Evolutionary conservation across 2,888 invertebrate genomes (phyloP).

Genomic region (Pogonocherus hispidulus): DNA sequence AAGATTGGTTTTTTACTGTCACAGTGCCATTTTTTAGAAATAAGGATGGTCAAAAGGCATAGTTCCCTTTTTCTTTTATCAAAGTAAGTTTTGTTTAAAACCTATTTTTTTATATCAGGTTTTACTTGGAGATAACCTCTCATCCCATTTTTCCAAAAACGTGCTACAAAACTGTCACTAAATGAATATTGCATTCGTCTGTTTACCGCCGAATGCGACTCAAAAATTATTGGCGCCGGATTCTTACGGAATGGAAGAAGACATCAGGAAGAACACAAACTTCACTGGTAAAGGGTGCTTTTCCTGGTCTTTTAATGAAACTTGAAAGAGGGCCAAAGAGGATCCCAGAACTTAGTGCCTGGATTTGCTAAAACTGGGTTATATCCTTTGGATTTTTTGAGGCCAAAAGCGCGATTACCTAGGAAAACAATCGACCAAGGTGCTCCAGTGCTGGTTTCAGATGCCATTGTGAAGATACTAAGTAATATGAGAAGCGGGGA

Average conservation of each 20-base stretch:
- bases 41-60: too few relatives aligned
- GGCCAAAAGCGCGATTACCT: neutral
- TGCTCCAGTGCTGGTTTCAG: too few relatives aligned
- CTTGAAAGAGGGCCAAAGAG: neutral
- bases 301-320: neutral
- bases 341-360: neutral
- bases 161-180: neutral
- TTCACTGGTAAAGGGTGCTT: neutral
- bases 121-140: neutral
- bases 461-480: too few relatives aligned
- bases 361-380: neutral
- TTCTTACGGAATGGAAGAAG: neutral
- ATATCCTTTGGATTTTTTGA: neutral
- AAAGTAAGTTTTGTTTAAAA: too few relatives aligned
- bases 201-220: neutral
- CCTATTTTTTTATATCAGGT: too few relatives aligned
- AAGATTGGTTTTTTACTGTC: constrained; percentile 58
- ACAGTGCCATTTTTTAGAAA: constrained; percentile 31
- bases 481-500: too few relatives aligned
- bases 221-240: neutral
- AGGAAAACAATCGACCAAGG: too few relatives aligned
- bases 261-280: neutral
- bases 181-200: neutral
- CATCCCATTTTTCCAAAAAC: neutral
- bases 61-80: too few relatives aligned